Evolutionary conservation across 2,888 invertebrate species (phyloP).

Genomic region (Athalia rosae): DNA sequence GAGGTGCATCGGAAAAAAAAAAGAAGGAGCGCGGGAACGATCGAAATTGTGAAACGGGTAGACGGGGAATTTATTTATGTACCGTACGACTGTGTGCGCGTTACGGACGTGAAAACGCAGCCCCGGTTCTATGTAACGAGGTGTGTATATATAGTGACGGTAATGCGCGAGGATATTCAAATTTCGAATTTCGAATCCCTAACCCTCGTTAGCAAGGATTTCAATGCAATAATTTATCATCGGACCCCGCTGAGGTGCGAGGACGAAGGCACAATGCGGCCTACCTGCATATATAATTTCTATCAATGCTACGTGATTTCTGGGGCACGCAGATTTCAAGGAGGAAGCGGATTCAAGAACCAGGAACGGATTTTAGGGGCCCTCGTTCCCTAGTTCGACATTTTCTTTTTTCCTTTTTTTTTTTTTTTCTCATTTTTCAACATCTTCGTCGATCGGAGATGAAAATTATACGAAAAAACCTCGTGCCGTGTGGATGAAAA

Average conservation of each 20-base stretch:
- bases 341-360: slow-evolving; percentile 7
- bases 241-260: slow-evolving; percentile 66
- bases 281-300: slow-evolving; percentile 68
- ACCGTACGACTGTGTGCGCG: too few relatives aligned
- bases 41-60: too few relatives aligned
- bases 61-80: too few relatives aligned
- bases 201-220: slow-evolving; percentile 69
- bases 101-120: background rate
- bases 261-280: slow-evolving; percentile 59
- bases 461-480: too few relatives aligned
- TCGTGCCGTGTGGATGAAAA: too few relatives aligned
- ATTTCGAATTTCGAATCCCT: slow-evolving; percentile 57
- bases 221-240: slow-evolving; percentile 71
- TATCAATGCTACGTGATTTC: slow-evolving; percentile 56
- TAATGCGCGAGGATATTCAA: slow-evolving; percentile 67
- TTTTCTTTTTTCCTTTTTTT: slow-evolving; percentile 34
- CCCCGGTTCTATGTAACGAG: slow-evolving; percentile 3
- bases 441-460: too few relatives aligned
- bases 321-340: slow-evolving; percentile 50
- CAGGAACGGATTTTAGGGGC: background rate
- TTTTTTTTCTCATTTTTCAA: slow-evolving; percentile 4
- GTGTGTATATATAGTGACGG: slow-evolving; percentile 20
- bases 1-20: too few relatives aligned
- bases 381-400: slow-evolving; percentile 1
- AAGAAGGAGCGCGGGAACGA: too few relatives aligned